These are phyloP conservation scores for Tyrannus savana DNA, from an alignment of 2,113 vertebrate genomes.

Conservation along the genomic window DNA sequence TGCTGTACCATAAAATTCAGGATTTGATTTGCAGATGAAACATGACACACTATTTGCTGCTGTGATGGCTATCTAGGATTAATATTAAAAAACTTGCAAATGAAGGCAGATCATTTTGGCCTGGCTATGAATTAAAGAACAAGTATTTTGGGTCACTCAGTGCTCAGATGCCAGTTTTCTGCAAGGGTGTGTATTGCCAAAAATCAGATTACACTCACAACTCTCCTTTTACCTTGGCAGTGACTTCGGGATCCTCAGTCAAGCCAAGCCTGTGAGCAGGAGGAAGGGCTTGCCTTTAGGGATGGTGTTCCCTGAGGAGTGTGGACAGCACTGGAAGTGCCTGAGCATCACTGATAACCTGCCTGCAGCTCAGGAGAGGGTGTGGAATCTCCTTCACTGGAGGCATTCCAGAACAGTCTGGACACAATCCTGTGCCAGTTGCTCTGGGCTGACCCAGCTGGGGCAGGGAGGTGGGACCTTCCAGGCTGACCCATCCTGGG, in stretches of 20 bases:
- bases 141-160: background rate
- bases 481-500: background rate
- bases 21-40: background rate
- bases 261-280: background rate
- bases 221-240: background rate
- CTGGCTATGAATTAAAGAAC: background rate
- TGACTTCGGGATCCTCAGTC: background rate
- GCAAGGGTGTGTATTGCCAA: rapidly evolving
- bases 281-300: background rate
- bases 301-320: background rate
- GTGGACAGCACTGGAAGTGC: background rate
- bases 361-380: background rate
- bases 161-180: background rate
- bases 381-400: background rate
- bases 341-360: background rate
- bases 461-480: background rate
- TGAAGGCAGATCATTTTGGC: background rate
- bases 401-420: background rate
- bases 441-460: background rate
- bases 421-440: background rate
- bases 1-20: background rate
- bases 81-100: background rate
- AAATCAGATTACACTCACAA: background rate
- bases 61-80: background rate
- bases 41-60: background rate